Evolutionary conservation across 1,140 invertebrate genomes (phyloP), one percentile per base, ranked within the genome.

Genomic region (Steinernema feltiae): DNA sequence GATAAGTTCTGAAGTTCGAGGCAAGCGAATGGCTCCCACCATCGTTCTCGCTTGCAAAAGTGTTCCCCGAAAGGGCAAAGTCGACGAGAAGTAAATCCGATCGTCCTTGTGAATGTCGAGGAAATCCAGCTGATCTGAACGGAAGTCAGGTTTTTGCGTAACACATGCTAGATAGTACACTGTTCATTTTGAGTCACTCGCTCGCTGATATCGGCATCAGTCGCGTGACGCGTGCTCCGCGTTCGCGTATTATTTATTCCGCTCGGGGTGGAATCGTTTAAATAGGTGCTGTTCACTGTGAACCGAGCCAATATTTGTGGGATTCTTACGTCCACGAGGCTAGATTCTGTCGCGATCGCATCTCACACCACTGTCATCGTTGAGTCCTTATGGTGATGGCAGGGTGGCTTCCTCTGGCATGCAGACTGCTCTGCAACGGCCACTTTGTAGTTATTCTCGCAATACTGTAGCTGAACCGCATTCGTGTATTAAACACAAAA

Each of bases 221-320:
- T 7, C 41, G 41, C 41, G 41, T 46, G 41, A 46, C 41, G 41
- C 41, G 41, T 46, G 41, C 41, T 7, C n/a, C 41, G n/a, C n/a
- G n/a, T n/a, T n/a, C n/a, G n/a, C n/a, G n/a, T 63, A 27, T 17
- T 63, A 63, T 63, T 63, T 63, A 63, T 63, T 63, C 53, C 24
- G 24, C 53, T 21, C 53, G 3, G 7, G 7, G 35, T 18, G 35
- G 7, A 18, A 41, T 41, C 35, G 18, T 7, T 41, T 41, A 41
- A 41, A 41, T 41, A 41, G 7, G 18, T 18, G 18, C 35, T 18
- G 35, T 18, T 7, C 18, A 18, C 18, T 7, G 35, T 41, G 35
- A 18, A 41, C 7, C 7, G 35, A 7, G 35, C 35, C 35, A 41
- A 41, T n/a, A 41, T 41, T 41, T 41, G 7, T 41, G 35, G 35